Percentiles rank a stretch among this genome's conserved stretches.
Evolutionary conservation across 2,113 vertebrate genomes (phyloP).

Genomic region (Ochotona princeps): DNA sequence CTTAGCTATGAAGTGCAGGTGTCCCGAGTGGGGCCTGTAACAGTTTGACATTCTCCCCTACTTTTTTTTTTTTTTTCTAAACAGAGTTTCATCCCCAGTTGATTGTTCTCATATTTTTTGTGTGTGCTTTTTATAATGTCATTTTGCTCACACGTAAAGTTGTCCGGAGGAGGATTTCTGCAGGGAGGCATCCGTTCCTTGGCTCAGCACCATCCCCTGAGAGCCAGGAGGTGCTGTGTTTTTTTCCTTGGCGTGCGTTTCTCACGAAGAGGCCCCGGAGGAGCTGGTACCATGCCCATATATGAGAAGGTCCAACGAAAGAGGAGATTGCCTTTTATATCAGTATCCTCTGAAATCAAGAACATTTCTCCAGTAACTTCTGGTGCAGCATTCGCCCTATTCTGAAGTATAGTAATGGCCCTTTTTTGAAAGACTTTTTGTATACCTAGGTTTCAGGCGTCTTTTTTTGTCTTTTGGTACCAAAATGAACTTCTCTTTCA

Average conservation of each 20-base stretch:
- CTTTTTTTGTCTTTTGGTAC: too few species aligned
- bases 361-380: background rate
- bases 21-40: too few species aligned
- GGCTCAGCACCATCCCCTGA: background rate
- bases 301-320: background rate
- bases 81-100: constrained; percentile 4
- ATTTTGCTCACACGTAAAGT: background rate
- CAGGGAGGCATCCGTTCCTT: background rate
- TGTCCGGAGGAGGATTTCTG: background rate
- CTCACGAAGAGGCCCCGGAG: background rate
- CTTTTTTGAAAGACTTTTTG: too few species aligned
- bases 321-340: background rate
- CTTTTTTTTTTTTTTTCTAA: constrained; percentile 20
- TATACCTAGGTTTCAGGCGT: too few species aligned
- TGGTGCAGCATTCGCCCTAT: background rate
- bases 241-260: background rate
- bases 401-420: background rate
- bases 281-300: background rate
- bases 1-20: too few species aligned
- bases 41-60: background rate
- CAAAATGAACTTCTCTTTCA: too few species aligned
- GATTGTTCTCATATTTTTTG: background rate
- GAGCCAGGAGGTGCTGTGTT: background rate
- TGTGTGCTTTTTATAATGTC: too few species aligned
- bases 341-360: background rate